Base-by-base conservation (phyloP, 1,140 invertebrate genomes). In the Atopsyche davidsoni region DNA sequence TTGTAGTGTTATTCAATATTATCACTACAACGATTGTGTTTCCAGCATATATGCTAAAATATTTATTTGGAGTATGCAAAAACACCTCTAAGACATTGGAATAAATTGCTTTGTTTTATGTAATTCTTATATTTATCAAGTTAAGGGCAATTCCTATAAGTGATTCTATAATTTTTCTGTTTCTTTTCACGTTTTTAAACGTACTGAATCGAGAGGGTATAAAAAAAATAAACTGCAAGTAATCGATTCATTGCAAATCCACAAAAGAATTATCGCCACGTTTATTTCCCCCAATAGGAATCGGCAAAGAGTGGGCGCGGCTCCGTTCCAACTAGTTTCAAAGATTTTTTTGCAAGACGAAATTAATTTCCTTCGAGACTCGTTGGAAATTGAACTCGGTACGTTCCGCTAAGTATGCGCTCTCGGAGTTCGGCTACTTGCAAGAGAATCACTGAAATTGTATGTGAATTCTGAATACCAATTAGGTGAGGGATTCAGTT, bases 321-420 rank as follows among this genome's bases (percentile, higher is more conserved):
- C 24, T 19, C 17, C 10, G 14, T 13, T 22, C 28, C 2, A 10
- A 18, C 49, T 31, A 35, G 23, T 42, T 34, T 43, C 36, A 2
- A 18, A 16, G 47, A 28, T 17, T 57, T 57, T 57, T 57, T 57
- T 52, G 42, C 45, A 36, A 14, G 38, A 45, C 22, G 17, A 57
- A 57, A 57, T 57, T 57, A 57, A 57, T 57, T 57, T 57, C 54
- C 54, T 57, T 52, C 54, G 54, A 57, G 54, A 57, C 49, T 46
- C 36, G 49, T 49, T 52, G 39, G 49, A 57, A 57, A 57, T 57
- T 57, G 54, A 57, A 57, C 49, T 57, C 38, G 28, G 45, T 21
- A 46, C 35, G 52, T 32, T 45, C 35, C 42, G 34, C 53, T 55
- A 46, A 50, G 53, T 55, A 55, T 47, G 51, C 46, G 41, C 52